Base-by-base conservation (phyloP, 2,113 vertebrate species). In the Ctenodactylus gundi region DNA sequence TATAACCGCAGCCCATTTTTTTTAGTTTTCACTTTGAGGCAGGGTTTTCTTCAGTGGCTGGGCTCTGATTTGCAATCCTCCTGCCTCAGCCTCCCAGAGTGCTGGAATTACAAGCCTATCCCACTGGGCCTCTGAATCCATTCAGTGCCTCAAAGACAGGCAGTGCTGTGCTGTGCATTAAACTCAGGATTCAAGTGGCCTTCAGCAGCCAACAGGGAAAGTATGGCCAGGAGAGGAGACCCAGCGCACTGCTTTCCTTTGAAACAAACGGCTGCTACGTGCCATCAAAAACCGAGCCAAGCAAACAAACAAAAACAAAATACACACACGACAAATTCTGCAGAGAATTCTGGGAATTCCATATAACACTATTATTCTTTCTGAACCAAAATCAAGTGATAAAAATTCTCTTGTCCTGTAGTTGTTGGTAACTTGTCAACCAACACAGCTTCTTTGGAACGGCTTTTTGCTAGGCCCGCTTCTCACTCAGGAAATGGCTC, bases 321-420 rank as follows among this genome's bases (percentile, higher is more conserved):
- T 9, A 6, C 41, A 36, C 5, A 34, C 7, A 13, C 31, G 68
- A 76, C 78, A 76, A n/a, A 49, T 51, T 57, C 60, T 58, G 17
- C 39, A 44, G 6, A 31, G 1, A 21, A 53, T 94, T 77, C 80
- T 84, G 72, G 65, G 49, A 93, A 70, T 72, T 92, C 60, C 53
- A 6, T 65, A 72, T 53, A 75, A 58, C 13, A 57, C 15, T 39
- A 15, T 44, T 14, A 41, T 91, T 68, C 84, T 89, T 75, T 83
- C 75, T 82, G 36, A 94, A 93, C 65, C 34, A 39, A 92, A 92
- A 51, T 53, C 39, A 70, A 90, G 31, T 15, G 8, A 29, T 55
- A 55, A 77, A 89, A 25, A 17, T 29, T 23, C 18, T 27, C 58
- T 84, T 46, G 1, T 73, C 68, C 55, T 73, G 68, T 36, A n/a